A percentile compares a stretch with the other conserved stretches of the same genome.
These are phyloP conservation scores for Fratercula arctica DNA, from an alignment of 2,797 vertebrate species.

Conservation along the genomic window DNA sequence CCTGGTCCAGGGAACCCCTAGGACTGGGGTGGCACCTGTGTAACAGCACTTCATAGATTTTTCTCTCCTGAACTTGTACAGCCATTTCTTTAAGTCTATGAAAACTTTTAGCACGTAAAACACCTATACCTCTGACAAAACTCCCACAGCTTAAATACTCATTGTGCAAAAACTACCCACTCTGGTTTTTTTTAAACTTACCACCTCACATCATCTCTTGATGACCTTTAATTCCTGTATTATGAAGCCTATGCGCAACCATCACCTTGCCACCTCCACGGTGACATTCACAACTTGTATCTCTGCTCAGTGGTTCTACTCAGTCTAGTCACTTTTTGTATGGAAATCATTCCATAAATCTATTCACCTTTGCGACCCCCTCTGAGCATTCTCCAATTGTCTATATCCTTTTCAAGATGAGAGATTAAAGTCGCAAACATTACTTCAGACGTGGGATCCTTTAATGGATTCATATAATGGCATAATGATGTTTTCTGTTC, in stretches of 20 bases:
- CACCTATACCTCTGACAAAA: not conserved
- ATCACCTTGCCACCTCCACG: not conserved
- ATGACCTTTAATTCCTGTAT: not conserved
- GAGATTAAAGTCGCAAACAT: not conserved
- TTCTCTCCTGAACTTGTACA: not conserved
- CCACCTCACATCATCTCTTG: not conserved
- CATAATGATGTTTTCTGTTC: not conserved
- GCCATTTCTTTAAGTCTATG: not conserved
- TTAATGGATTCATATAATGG: slow-evolving; percentile 1
- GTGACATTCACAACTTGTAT: not conserved
- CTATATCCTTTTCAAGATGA: not conserved
- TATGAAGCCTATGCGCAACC: not conserved
- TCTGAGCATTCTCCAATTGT: not conserved
- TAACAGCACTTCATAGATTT: not conserved
- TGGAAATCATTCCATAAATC: not conserved
- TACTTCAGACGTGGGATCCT: not conserved
- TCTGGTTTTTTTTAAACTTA: not conserved
- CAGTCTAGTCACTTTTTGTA: not conserved
- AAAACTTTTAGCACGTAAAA: not conserved
- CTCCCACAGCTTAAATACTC: not conserved
- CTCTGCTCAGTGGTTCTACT: not conserved
- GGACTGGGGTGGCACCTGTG: not conserved
- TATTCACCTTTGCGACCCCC: not conserved
- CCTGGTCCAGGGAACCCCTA: not conserved
- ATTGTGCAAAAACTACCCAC: not conserved